These are phyloP conservation scores for Macaria notata DNA, from an alignment of 2,888 invertebrate species.

Conservation along the genomic window DNA sequence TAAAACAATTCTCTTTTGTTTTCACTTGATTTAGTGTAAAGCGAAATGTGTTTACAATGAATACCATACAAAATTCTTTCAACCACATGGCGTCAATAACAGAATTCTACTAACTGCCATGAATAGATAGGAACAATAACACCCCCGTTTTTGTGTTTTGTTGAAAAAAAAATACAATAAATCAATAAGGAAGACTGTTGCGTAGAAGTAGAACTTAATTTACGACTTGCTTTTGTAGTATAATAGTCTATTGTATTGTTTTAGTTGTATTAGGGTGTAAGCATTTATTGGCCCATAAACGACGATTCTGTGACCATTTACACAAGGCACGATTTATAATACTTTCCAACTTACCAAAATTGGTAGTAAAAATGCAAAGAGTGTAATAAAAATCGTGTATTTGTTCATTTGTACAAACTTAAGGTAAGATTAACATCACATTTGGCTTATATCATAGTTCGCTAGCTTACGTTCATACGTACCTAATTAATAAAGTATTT, in stretches of 20 bases:
- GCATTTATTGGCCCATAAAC: neutral
- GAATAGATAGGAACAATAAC: too few species aligned
- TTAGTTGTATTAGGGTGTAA: slow-evolving; percentile 6
- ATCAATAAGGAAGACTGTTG: slow-evolving; percentile 34
- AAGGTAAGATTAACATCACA: too few species aligned
- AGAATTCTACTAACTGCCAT: slow-evolving; percentile 20
- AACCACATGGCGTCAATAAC: slow-evolving; percentile 27
- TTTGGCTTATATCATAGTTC: too few species aligned
- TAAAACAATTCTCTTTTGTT: too few species aligned
- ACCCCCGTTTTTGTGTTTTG: slow-evolving; percentile 19
- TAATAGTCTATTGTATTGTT: slow-evolving; percentile 8
- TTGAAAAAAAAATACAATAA: slow-evolving; percentile 37
- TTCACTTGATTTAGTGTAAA: neutral
- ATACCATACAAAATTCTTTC: slow-evolving; percentile 24
- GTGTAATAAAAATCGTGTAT: too few species aligned
- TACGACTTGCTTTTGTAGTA: slow-evolving; percentile 10
- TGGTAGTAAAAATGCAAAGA: too few species aligned
- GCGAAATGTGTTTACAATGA: slow-evolving; percentile 32
- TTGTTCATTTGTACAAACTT: too few species aligned
- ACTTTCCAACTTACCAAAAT: too few species aligned
- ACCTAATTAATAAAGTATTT: too few species aligned
- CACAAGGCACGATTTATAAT: too few species aligned
- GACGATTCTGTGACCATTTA: too few species aligned
- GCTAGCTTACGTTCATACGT: too few species aligned
- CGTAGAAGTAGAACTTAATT: slow-evolving; percentile 31